Evolutionary conservation across 2,113 vertebrate genomes (phyloP), one percentile per base, ranked within the genome.

Genomic region (Calidris pugnax): DNA sequence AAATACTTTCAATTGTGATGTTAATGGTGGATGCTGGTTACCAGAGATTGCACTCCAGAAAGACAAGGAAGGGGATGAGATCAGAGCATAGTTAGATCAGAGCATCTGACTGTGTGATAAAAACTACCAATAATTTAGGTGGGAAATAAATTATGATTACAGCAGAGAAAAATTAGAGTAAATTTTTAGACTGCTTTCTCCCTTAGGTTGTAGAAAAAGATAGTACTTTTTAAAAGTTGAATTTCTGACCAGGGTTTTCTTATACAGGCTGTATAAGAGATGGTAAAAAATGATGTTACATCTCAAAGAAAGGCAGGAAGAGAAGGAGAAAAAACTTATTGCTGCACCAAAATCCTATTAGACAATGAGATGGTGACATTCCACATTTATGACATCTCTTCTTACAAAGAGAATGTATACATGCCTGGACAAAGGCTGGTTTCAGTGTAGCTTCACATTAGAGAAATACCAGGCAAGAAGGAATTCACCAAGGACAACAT

Each of bases 91-190:
- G 9, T 47, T 43, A 3, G 39, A 89, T 41, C 11, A 67, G 48
- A 78, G 3, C 7, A 56, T 37, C 18, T 56, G 23, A 47, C 22
- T 13, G 33, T 45, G 32, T 48, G 22, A 62, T 45, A 71, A 51
- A 74, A 88, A 30, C 0, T 6, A 37, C 4, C 5, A 55, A 10
- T 56, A 43, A 39, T 64, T 80, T 76, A 45, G 0, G 0, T 30
- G 14, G 19, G 17, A 75, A 17, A 39, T 45, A 81, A 74, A 78
- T 62, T 71, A 63, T 35, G 3, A 66, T 41, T 84, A 68, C 7
- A 66, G 5, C 12, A 73, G 41, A 64, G 28, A 68, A 60, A 9
- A 67, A 60, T 43, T 10, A 35, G 15, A 56, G 33, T 41, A 37
- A 73, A 71, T 39, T 80, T 75, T 94, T 72, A 56, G 20, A 5